phyloP scores from a whole-genome alignment of 2,888 invertebrate species.

The Nomada ferruginata region DNA sequence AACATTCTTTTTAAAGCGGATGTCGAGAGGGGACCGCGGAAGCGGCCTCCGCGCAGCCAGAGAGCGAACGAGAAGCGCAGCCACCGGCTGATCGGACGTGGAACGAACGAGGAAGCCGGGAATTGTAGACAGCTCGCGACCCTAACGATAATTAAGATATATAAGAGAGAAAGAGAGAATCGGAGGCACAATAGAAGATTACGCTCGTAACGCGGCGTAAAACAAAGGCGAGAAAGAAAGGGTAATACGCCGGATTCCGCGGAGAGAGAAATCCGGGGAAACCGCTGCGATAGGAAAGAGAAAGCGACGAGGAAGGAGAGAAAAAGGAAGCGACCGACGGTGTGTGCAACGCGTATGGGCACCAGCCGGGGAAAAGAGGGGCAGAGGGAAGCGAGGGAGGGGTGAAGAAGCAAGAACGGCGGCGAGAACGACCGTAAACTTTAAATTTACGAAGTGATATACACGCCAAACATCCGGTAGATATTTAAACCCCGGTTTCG shows the following conservation, averaged over 20 bases:
- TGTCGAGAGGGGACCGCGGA: slow-evolving; percentile 23
- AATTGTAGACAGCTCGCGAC: slow-evolving; percentile 14
- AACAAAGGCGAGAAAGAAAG: slow-evolving; percentile 49
- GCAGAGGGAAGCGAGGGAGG: slow-evolving; percentile 15
- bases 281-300: slow-evolving; percentile 4
- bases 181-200: slow-evolving; percentile 54
- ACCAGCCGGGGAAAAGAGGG: neutral
- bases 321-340: neutral
- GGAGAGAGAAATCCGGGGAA: slow-evolving; percentile 16
- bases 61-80: slow-evolving; percentile 8
- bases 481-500: slow-evolving; percentile 81
- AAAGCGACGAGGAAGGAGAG: slow-evolving; percentile 10
- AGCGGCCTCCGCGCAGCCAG: neutral
- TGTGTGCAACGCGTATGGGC: neutral
- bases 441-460: slow-evolving; percentile 83
- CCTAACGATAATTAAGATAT: slow-evolving; percentile 53
- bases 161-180: slow-evolving; percentile 36
- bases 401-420: slow-evolving; percentile 45
- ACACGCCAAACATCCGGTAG: slow-evolving; percentile 83
- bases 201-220: slow-evolving; percentile 48
- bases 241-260: slow-evolving; percentile 42
- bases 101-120: slow-evolving; percentile 12
- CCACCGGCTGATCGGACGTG: neutral
- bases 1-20: slow-evolving; percentile 47
- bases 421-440: slow-evolving; percentile 77